Base-by-base conservation (phyloP, 1,140 invertebrate species). In the Habropoda laboriosa region DNA sequence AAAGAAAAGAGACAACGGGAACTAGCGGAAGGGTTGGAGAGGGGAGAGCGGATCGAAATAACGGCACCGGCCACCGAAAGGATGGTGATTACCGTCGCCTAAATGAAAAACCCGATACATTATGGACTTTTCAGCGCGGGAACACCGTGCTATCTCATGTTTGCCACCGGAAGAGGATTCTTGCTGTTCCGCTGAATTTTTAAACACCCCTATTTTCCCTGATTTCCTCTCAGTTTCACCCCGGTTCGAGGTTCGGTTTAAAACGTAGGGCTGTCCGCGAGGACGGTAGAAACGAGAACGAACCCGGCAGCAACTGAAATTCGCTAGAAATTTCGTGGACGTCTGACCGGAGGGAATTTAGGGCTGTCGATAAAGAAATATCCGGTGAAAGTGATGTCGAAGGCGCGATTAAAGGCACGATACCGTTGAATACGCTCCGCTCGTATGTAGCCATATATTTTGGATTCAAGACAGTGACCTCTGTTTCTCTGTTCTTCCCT, bases 51-150 rank as follows among this genome's bases (percentile, higher is more conserved):
- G 67, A 78, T 78, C 66, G 75, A 70, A 71, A 78, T 78, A 78
- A 78, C 75, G 66, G 51, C 51, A 61, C 64, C 66, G 55, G 67
- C 66, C 61, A 71, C 55, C 42, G 40, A 66, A 80, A 84, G 83
- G 72, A 85, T 79, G 78, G 71, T 72, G 82, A 84, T 85, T 85
- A 85, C 72, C 79, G 82, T 80, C 82, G 79, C 57, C 51, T 35
- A 63, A 61, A 85, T 83, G 75, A 85, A 85, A 84, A 85, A 80
- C 66, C 45, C 82, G 75, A 84, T 85, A 85, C 82, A 49, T 76
- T 74, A 79, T 55, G 53, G 21, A 42, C 18, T 71, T 78, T 78
- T 71, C 75, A 61, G 21, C 13, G n/a, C 10, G 55, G 18, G 35
- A 27, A 27, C 40, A 35, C 64, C 60, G 24, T 13, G 45, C 51